A percentile compares a stretch with the other conserved stretches of the same genome.
These are phyloP conservation scores for Lagorchestes hirsutus DNA, from an alignment of 2,797 vertebrate species.

Conservation along the genomic window DNA sequence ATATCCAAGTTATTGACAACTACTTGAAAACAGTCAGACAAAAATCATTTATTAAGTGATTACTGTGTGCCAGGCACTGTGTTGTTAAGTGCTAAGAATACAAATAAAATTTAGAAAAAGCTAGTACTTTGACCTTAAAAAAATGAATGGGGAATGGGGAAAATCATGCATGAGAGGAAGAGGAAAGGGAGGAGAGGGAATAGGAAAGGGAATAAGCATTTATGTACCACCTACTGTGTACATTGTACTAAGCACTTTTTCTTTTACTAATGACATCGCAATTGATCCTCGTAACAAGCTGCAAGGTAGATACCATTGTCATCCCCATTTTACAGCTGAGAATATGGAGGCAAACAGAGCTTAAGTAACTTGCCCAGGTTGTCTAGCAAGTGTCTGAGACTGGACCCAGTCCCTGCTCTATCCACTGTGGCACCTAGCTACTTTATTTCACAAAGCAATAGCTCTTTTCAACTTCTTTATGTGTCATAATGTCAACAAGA, in stretches of 20 bases:
- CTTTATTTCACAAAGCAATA: too few relatives aligned
- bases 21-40: background rate
- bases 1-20: background rate
- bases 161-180: background rate
- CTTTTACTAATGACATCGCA: too few relatives aligned
- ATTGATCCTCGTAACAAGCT: background rate
- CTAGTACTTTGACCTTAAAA: background rate
- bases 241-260: background rate
- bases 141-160: background rate
- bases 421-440: too few relatives aligned
- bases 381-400: background rate
- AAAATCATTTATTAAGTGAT: background rate
- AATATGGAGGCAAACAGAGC: slow-evolving; percentile 3
- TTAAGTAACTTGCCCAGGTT: slow-evolving; percentile 1
- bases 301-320: background rate
- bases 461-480: background rate
- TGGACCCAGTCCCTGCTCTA: background rate
- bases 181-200: background rate
- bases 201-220: background rate
- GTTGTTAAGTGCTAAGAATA: background rate
- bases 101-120: background rate
- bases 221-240: background rate
- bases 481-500: background rate
- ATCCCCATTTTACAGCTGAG: background rate
- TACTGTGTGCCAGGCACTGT: background rate